These are phyloP conservation scores for Heliothis peltigera DNA, from an alignment of 2,888 invertebrate genomes.

Conservation along the genomic window DNA sequence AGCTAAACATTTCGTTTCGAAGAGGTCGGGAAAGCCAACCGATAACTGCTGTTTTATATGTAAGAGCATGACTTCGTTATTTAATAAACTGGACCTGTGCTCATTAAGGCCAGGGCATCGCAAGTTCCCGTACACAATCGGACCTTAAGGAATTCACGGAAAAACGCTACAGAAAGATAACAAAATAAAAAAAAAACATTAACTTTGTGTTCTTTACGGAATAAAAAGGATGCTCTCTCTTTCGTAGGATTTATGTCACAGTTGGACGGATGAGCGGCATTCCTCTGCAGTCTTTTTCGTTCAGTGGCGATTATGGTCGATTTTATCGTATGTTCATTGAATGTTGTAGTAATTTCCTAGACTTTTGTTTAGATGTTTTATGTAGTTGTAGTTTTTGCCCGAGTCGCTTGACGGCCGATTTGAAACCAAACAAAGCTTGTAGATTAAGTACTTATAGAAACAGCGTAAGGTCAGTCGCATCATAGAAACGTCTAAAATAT, in stretches of 20 bases:
- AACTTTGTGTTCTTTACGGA: conserved; percentile 30
- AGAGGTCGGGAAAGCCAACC: conserved; percentile 25
- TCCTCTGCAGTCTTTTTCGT: conserved; percentile 1
- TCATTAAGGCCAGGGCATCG: conserved; percentile 28
- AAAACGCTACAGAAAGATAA: conserved; percentile 36
- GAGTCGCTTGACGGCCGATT: background rate
- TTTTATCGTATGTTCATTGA: background rate
- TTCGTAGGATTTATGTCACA: conserved; percentile 28
- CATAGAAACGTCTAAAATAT: too few relatives aligned
- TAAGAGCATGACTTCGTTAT: conserved; percentile 19
- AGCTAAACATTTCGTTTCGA: conserved; percentile 1
- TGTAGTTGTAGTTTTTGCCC: background rate
- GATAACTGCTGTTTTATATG: conserved; percentile 2
- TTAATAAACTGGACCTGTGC: conserved; percentile 20
- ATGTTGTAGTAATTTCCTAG: background rate
- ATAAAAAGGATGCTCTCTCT: conserved; percentile 10
- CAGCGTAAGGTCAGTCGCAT: too few relatives aligned
- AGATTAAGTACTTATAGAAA: too few relatives aligned
- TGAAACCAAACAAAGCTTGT: background rate
- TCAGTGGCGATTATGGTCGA: background rate
- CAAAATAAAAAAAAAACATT: conserved; percentile 23
- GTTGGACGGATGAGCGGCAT: background rate
- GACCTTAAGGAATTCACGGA: conserved; percentile 30
- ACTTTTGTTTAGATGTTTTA: background rate
- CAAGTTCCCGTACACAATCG: conserved; percentile 23